Evolutionary conservation across 2,888 invertebrate genomes (phyloP).

Genomic region (Coenonympha glycerion): DNA sequence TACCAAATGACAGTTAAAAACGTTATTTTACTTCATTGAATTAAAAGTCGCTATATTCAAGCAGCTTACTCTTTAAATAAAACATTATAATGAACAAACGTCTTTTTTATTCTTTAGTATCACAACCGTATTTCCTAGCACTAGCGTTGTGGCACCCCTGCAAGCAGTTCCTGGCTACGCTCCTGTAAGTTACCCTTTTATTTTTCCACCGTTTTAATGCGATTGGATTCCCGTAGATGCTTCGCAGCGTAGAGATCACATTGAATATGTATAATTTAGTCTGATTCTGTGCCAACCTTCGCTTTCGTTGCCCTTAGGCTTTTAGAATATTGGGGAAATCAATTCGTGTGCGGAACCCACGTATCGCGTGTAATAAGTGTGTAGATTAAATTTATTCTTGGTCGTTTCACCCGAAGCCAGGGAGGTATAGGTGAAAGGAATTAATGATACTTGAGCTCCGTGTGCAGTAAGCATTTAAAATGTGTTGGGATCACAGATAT

Average conservation of each 20-base stretch:
- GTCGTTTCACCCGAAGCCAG: background rate
- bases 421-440: background rate
- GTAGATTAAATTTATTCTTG: slow-evolving; percentile 5
- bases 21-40: too few relatives aligned
- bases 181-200: slow-evolving; percentile 42
- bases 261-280: slow-evolving; percentile 54
- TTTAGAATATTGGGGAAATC: slow-evolving; percentile 31
- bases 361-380: slow-evolving; percentile 14
- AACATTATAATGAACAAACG: background rate
- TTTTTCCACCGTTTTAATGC: slow-evolving; percentile 58
- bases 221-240: slow-evolving; percentile 56
- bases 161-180: background rate
- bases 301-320: slow-evolving; percentile 40
- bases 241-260: slow-evolving; percentile 44
- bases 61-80: too few relatives aligned
- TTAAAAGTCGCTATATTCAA: too few relatives aligned
- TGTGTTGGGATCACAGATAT: background rate
- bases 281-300: slow-evolving; percentile 46
- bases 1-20: too few relatives aligned
- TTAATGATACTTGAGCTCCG: background rate
- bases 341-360: slow-evolving; percentile 13
- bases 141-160: background rate
- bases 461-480: background rate
- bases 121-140: background rate
- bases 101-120: background rate